A percentile compares a stretch with the other conserved stretches of the same genome.
Evolutionary conservation across 1,140 invertebrate genomes (phyloP).

Genomic region (Linepithema humile): DNA sequence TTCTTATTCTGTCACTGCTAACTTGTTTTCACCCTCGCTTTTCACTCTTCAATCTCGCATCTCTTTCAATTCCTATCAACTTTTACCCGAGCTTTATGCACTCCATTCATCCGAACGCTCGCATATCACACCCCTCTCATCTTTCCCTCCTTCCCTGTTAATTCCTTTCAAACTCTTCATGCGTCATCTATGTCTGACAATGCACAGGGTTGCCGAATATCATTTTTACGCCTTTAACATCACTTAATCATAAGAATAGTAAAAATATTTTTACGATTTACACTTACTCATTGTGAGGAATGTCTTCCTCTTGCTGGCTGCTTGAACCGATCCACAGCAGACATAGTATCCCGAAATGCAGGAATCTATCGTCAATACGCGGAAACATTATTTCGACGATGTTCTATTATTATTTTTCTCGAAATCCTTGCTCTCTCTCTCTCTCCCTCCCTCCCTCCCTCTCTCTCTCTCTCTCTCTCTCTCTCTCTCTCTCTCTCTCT

Average conservation of each 20-base stretch:
- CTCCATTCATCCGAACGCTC: conserved; percentile 41
- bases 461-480: not conserved
- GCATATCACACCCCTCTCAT: conserved; percentile 10
- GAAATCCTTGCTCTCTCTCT: conserved; percentile 24
- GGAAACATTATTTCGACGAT: conserved; percentile 67
- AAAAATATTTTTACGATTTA: not conserved
- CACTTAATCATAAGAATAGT: not conserved
- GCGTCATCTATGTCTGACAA: conserved; percentile 30
- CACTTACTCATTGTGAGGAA: conserved; percentile 93
- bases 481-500: conserved; percentile 40
- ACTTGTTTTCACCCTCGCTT: conserved; percentile 6
- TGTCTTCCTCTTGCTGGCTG: conserved; percentile 91
- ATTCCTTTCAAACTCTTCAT: not conserved
- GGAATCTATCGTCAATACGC: conserved; percentile 54
- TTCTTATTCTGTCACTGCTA: not conserved
- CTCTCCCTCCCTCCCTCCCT: conserved; percentile 11
- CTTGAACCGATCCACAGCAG: conserved; percentile 77
- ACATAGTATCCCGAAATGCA: conserved; percentile 77
- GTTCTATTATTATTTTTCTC: conserved; percentile 21
- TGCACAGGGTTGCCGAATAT: not conserved
- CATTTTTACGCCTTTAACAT: not conserved
- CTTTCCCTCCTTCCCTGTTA: not conserved
- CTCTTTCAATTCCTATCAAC: conserved; percentile 32
- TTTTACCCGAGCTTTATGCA: conserved; percentile 53
- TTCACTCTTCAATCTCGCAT: not conserved